phyloP scores from a whole-genome alignment of 1,140 invertebrate species.

The Stegodyphus mimosarum region DNA sequence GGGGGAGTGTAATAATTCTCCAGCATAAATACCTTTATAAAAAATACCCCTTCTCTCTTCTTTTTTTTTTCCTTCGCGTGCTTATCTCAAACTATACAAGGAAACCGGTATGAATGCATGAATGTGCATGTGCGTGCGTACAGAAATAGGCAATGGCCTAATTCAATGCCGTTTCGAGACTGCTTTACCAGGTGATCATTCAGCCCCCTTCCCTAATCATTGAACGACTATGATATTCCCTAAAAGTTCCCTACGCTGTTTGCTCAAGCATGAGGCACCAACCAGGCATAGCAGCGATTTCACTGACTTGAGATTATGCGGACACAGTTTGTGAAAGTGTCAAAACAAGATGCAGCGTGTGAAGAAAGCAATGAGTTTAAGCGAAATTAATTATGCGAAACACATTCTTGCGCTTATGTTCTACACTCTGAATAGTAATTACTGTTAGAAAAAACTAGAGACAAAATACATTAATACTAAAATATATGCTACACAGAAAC shows the following conservation, averaged over 20 bases:
- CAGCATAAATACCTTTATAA: slow-evolving; percentile 7
- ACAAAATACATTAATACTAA: too few relatives aligned
- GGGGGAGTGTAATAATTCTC: neutral
- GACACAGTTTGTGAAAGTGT: too few relatives aligned
- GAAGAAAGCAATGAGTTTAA: too few relatives aligned
- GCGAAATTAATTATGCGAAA: too few relatives aligned
- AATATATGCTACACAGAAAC: too few relatives aligned
- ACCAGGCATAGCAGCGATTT: too few relatives aligned
- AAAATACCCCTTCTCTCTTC: neutral
- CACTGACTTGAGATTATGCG: too few relatives aligned
- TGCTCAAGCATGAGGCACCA: neutral
- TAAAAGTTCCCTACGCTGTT: neutral
- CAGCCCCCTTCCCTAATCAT: neutral
- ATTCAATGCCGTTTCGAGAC: slow-evolving; percentile 27
- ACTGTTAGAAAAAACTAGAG: too few relatives aligned
- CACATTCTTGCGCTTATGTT: too few relatives aligned
- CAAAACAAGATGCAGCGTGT: too few relatives aligned
- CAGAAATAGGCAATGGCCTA: slow-evolving; percentile 31
- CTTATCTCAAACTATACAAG: slow-evolving; percentile 30
- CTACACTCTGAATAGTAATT: too few relatives aligned
- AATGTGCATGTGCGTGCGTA: slow-evolving; percentile 22
- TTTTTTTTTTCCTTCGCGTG: slow-evolving; percentile 1
- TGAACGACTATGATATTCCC: neutral
- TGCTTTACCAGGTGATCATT: slow-evolving; percentile 3
- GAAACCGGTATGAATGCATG: slow-evolving; percentile 45